phyloP scores from a whole-genome alignment of 2,113 vertebrate species.

The Vulpes ferrilata region DNA sequence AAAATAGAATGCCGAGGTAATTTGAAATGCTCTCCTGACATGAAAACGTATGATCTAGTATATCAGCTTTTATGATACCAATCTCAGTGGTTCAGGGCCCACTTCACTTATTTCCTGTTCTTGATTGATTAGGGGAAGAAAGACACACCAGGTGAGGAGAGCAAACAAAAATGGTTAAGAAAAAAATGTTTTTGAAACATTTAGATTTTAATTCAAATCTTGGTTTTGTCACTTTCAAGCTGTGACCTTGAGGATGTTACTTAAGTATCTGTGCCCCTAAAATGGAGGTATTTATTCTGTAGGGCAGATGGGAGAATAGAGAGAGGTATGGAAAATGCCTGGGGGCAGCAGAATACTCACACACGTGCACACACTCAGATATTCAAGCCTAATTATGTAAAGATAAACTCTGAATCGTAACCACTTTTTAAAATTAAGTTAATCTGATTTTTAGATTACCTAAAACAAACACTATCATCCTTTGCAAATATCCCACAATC shows the following conservation, averaged over 20 bases:
- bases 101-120: background rate
- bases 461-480: background rate
- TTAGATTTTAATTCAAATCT: background rate
- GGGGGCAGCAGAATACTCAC: background rate
- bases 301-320: background rate
- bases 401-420: slow-evolving; percentile 2
- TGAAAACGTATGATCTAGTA: background rate
- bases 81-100: background rate
- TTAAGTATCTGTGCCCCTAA: background rate
- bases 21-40: background rate
- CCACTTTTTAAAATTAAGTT: background rate
- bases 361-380: background rate
- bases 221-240: background rate
- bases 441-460: background rate
- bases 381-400: slow-evolving; percentile 21
- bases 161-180: background rate
- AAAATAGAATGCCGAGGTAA: background rate
- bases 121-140: background rate
- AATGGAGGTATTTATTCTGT: background rate
- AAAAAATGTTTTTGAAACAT: background rate
- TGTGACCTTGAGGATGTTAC: background rate
- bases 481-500: slow-evolving; percentile 25
- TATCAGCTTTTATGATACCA: background rate
- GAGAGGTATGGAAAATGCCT: background rate
- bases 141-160: background rate